Conservation (phyloP, 2,888 invertebrate species). For the Pristionchus arcanus region DNA sequence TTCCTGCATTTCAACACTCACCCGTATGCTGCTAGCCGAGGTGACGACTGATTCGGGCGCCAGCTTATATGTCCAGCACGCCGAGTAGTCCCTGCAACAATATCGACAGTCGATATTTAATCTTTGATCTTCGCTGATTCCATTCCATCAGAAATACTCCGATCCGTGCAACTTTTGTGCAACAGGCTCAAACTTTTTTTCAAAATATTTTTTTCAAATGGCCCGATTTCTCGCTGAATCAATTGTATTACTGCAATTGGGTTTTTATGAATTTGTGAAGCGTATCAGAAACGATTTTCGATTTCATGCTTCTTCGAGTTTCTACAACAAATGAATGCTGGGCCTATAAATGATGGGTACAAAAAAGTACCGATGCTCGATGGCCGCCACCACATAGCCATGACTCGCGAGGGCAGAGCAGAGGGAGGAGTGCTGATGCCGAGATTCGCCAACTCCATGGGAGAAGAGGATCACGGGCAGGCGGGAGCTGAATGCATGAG, state of each 20-base stretch:
- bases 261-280: no score
- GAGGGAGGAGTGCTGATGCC: slow-evolving; percentile 81
- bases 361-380: slow-evolving; percentile 83
- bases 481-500: slow-evolving; percentile 37
- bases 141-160: no score
- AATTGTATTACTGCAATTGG: no score
- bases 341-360: not conserved
- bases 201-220: no score
- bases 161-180: no score
- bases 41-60: slow-evolving; percentile 59
- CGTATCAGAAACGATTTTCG: no score
- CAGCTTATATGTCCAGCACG: slow-evolving; percentile 72
- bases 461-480: slow-evolving; percentile 46
- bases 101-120: not conserved
- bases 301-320: no score
- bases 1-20: no score
- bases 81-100: slow-evolving; percentile 71
- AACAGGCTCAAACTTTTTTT: no score
- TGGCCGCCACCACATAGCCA: slow-evolving; percentile 85
- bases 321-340: no score
- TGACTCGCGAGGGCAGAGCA: slow-evolving; percentile 85
- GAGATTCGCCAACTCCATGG: slow-evolving; percentile 25
- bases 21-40: not conserved
- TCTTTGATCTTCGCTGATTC: not conserved
- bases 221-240: no score